phyloP scores from a whole-genome alignment of 2,888 invertebrate genomes.

The Drosophila longiperda region DNA sequence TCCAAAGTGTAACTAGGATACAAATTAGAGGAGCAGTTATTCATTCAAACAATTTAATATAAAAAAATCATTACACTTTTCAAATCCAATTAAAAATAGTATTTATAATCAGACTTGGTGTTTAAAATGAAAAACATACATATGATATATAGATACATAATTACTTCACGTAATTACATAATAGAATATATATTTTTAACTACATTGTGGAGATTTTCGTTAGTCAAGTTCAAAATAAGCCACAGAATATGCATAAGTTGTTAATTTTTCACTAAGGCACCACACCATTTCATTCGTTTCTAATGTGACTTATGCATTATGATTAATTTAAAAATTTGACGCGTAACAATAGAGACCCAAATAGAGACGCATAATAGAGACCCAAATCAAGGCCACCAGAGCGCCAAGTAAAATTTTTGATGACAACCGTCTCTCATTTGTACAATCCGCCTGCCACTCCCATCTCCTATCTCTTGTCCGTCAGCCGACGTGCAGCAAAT shows the following conservation, averaged over 20 bases:
- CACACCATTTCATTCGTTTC: neutral
- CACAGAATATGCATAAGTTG: neutral
- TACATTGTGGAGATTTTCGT: neutral
- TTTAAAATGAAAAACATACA: neutral
- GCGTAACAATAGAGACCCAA: neutral
- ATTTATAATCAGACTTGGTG: neutral
- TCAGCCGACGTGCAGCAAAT: conserved; percentile 5
- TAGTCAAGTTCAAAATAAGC: neutral
- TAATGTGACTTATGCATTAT: neutral
- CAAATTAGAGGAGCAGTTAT: neutral
- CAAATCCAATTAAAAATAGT: neutral
- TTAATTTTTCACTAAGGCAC: neutral
- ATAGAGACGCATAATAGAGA: conserved; percentile 7
- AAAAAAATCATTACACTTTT: neutral
- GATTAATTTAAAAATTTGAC: neutral
- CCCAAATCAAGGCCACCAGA: neutral
- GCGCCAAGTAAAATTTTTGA: conserved; percentile 2
- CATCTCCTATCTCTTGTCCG: neutral
- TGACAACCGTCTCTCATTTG: conserved; percentile 5
- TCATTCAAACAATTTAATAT: neutral
- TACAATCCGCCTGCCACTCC: neutral
- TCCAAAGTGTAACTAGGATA: neutral
- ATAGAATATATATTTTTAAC: neutral
- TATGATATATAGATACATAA: neutral
- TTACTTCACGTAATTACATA: neutral